phyloP scores from a whole-genome alignment of 2,797 vertebrate species.

The Hemibagrus guttatus region DNA sequence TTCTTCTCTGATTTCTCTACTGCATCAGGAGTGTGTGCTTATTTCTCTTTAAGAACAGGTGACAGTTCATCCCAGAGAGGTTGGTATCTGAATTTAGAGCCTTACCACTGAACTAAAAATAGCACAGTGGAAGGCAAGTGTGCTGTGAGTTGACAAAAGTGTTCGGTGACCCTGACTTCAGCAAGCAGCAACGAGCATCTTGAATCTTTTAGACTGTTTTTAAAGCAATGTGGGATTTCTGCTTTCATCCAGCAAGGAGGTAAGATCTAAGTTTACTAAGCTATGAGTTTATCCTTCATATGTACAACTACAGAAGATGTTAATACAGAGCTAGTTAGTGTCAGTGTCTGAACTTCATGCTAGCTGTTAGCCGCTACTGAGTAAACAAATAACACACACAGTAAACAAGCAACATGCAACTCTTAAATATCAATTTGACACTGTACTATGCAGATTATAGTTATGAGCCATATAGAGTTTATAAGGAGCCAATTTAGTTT shows the following conservation, averaged over 20 bases:
- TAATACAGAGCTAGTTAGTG: background rate
- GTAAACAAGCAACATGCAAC: background rate
- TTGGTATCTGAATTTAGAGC: slow-evolving; percentile 67
- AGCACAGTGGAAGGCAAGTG: slow-evolving; percentile 63
- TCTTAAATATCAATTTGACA: background rate
- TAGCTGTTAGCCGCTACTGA: slow-evolving; percentile 4
- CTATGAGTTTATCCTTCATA: too few species aligned
- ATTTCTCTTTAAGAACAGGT: slow-evolving; percentile 72
- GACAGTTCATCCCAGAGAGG: slow-evolving; percentile 63
- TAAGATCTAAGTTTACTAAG: slow-evolving; percentile 62
- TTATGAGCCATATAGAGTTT: background rate
- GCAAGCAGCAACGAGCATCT: slow-evolving; percentile 58
- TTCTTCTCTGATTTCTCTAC: background rate
- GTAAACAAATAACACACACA: background rate
- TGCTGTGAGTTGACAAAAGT: slow-evolving; percentile 67
- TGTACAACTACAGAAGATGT: background rate
- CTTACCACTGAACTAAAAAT: slow-evolving; percentile 75
- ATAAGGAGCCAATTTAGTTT: background rate
- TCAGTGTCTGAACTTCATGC: background rate
- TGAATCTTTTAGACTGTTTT: slow-evolving; percentile 45
- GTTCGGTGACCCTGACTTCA: slow-evolving; percentile 57
- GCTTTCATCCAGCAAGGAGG: slow-evolving; percentile 58
- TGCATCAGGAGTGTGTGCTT: background rate
- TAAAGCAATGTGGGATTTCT: slow-evolving; percentile 66
- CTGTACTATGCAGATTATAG: background rate